A percentile compares a stretch with the other conserved stretches of the same genome.
Conservation (phyloP, 2,113 vertebrate species). For the Athene cunicularia region DNA sequence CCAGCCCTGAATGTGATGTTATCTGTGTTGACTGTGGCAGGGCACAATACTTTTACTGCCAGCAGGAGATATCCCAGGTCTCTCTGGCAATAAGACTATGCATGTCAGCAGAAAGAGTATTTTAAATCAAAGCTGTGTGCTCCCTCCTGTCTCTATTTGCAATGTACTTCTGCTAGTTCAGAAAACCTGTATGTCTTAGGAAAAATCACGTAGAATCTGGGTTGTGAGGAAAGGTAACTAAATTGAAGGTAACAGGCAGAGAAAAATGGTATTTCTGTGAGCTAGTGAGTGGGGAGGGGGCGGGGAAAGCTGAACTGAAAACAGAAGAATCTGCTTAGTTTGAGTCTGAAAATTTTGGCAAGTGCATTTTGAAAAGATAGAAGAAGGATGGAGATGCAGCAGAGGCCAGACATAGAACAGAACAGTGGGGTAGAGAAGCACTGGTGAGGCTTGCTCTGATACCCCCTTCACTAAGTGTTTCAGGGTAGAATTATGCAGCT, state of each 20-base stretch:
- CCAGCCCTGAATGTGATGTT: rapidly evolving
- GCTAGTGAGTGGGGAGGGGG: neutral
- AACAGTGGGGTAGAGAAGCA: neutral
- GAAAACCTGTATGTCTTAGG: rapidly evolving
- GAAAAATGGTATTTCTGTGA: neutral
- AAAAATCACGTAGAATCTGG: neutral
- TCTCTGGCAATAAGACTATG: neutral
- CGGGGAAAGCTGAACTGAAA: neutral
- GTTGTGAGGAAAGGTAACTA: neutral
- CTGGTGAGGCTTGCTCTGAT: neutral
- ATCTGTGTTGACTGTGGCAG: neutral
- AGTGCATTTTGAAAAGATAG: neutral
- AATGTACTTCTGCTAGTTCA: neutral
- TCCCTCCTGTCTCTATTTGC: rapidly evolving
- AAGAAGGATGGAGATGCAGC: neutral
- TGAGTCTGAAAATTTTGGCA: neutral
- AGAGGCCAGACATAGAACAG: neutral
- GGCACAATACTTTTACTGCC: neutral
- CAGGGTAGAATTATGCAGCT: neutral
- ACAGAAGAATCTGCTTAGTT: neutral
- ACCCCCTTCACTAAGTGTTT: neutral
- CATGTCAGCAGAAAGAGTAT: neutral
- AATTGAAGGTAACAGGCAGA: neutral
- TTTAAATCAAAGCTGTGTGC: neutral
- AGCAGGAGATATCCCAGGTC: neutral